Evolutionary conservation across 2,888 invertebrate genomes (phyloP).

Genomic region (Orthosia gothica): DNA sequence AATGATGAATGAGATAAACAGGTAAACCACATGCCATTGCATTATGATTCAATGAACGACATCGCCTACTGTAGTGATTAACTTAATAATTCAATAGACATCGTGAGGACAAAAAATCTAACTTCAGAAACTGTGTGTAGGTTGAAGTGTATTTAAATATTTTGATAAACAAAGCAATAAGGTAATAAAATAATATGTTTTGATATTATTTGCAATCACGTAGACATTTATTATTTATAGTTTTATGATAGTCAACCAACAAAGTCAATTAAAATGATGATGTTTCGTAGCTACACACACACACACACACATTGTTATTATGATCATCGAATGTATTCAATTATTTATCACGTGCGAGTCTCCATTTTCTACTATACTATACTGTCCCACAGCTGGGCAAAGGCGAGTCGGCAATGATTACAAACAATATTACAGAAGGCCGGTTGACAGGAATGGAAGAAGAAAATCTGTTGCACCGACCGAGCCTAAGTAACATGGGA

Average conservation of each 20-base stretch:
- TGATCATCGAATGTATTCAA: not conserved
- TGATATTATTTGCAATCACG: constrained; percentile 46
- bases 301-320: not conserved
- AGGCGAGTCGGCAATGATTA: no score
- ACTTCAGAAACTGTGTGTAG: constrained; percentile 13
- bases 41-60: constrained; percentile 32
- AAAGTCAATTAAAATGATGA: not conserved
- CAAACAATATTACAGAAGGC: not conserved
- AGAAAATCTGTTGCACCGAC: not conserved
- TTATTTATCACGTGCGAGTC: no score
- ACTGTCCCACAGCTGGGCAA: no score
- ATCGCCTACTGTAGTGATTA: constrained; percentile 40
- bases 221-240: not conserved
- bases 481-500: not conserved
- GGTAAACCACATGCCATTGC: not conserved
- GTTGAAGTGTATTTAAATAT: constrained; percentile 8
- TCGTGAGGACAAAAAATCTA: constrained; percentile 26
- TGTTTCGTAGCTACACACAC: not conserved
- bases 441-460: not conserved
- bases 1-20: constrained; percentile 9
- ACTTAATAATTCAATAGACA: constrained; percentile 35
- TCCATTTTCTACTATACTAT: no score
- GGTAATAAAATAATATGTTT: constrained; percentile 10
- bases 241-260: not conserved
- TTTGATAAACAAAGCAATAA: constrained; percentile 22